Evolutionary conservation across 2,797 vertebrate genomes (phyloP).

Genomic region (Decapterus maruadsi): DNA sequence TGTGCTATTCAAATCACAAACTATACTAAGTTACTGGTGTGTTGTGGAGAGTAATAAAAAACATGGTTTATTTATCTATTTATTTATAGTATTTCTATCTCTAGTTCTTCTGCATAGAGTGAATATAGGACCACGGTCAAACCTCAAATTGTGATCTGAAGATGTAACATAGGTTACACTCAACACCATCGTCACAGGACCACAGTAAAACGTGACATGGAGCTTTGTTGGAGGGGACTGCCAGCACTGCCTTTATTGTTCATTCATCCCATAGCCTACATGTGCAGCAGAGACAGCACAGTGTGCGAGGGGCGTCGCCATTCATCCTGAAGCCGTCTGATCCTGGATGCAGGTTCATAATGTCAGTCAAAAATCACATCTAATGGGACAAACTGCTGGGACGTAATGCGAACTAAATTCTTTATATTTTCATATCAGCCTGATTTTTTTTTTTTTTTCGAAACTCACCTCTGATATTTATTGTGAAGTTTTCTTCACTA

Average conservation of each 20-base stretch:
- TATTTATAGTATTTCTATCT: not conserved
- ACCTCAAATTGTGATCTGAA: slow-evolving; percentile 55
- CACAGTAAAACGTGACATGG: slow-evolving; percentile 84
- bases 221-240: slow-evolving; percentile 52
- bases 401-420: not conserved
- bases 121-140: slow-evolving; percentile 16
- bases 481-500: not conserved
- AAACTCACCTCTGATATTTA: not conserved
- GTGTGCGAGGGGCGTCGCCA: not conserved
- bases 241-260: slow-evolving; percentile 24
- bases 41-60: not conserved
- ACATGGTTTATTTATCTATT: no score
- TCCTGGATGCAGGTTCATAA: not conserved
- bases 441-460: not conserved
- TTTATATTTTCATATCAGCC: not conserved
- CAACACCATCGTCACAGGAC: slow-evolving; percentile 51
- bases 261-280: slow-evolving; percentile 37
- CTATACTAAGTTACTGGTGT: not conserved
- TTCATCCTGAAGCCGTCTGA: not conserved
- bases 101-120: not conserved
- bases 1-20: not conserved
- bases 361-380: not conserved
- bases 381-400: not conserved
- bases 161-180: slow-evolving; percentile 49
- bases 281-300: not conserved